Evolutionary conservation across 2,797 vertebrate genomes (phyloP), one percentile per base, ranked within the genome.

Genomic region (Argyrosomus regius): DNA sequence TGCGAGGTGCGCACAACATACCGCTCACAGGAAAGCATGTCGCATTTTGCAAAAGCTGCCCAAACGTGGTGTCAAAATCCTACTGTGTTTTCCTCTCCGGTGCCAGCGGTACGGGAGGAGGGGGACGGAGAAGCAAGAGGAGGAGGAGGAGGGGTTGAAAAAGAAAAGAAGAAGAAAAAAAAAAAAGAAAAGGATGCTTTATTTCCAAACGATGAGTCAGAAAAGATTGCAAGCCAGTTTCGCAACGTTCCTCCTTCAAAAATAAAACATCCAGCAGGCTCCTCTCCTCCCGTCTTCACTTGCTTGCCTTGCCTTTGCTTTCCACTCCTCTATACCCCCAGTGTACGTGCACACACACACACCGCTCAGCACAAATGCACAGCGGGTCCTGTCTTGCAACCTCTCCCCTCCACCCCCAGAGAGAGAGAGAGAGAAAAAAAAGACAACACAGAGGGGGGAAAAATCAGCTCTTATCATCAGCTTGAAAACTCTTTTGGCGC

Each of bases 401-500:
- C 85, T 87, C 89, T 88, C 66, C 24, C 53, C 16, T 13, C 63
- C 53, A 20, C 57, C 66, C 20, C 63, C 69, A 17, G 53, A 12
- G 11, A 14, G 28, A 31, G 28, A 43, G 9, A 14, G 3, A 4
- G 11, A 5, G 18, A 46, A 9, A 49, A 39, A 67, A 41, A 24
- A 72, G 28, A 87, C 88, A 90, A 74, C 71, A 74, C 54, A 6
- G 39, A 28, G 22, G 35, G 7, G 8, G 2, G 2, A 54, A 78
- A 93, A 91, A 92, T 86, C 91, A 89, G 93, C 94, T 94, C 94
- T 94, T 91, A 95, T 95, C 88, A 84, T 83, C 84, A 88, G 91
- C 92, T 94, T 97, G 96, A 94, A 94, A 97, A 96, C 95, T 96
- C 96, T 97, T 98, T 98, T 98, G 97, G 97, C 97, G 97, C 97